Conservation (phyloP, 2,113 vertebrate genomes). For the Perognathus longimembris region DNA sequence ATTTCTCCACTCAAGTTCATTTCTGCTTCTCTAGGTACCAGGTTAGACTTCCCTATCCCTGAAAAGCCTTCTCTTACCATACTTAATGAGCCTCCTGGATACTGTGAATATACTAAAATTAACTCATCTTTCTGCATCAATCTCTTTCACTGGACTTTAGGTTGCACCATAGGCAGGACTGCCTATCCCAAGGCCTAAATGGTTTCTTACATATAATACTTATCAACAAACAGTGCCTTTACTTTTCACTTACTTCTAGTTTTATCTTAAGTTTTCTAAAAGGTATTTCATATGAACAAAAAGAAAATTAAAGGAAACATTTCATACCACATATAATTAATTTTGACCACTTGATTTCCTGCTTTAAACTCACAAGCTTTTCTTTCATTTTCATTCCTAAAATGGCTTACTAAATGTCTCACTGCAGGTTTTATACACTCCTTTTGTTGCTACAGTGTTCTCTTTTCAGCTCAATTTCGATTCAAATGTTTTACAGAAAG, state of each 20-base stretch:
- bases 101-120: background rate
- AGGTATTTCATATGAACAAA: conserved; percentile 27
- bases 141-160: background rate
- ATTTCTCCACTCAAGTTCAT: background rate
- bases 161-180: background rate
- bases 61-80: background rate
- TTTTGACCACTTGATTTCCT: background rate
- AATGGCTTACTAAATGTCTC: background rate
- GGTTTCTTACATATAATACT: background rate
- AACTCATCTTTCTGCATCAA: background rate
- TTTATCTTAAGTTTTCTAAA: conserved; percentile 12
- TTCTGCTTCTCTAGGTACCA: background rate
- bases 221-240: background rate
- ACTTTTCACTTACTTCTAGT: background rate
- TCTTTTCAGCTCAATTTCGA: conserved; percentile 5
- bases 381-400: background rate
- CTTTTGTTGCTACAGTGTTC: background rate
- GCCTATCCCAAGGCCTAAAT: background rate
- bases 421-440: background rate
- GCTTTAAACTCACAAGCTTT: conserved; percentile 5
- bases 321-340: background rate
- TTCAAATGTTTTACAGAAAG: background rate
- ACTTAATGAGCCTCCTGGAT: background rate
- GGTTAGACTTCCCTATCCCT: background rate
- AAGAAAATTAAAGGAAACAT: background rate